Conservation (phyloP, 2,797 vertebrate species). For the Dendrocincla fuliginosa region DNA sequence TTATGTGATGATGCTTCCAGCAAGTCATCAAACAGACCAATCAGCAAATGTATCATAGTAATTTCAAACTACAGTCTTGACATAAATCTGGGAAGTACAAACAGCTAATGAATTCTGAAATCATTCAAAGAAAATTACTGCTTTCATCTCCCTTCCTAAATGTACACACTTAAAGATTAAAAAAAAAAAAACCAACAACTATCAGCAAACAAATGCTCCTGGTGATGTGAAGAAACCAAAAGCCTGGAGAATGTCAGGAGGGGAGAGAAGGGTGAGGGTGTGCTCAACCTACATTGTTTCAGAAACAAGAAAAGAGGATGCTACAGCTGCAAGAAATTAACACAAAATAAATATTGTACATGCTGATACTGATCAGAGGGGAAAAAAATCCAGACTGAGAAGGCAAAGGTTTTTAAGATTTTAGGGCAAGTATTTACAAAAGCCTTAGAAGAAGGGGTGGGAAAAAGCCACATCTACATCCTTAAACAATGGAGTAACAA, state of each 20-base stretch:
- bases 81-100: not conserved
- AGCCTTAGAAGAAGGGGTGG: not conserved
- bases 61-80: not conserved
- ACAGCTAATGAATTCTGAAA: not conserved
- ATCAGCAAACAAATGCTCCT: not conserved
- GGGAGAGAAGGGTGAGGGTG: fast-evolving
- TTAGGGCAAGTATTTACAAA: not conserved
- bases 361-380: not conserved
- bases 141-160: not conserved
- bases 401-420: not conserved
- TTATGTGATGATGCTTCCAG: not conserved
- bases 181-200: not conserved
- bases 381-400: not conserved
- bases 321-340: not conserved
- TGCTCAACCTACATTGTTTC: not conserved
- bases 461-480: fast-evolving
- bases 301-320: not conserved
- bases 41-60: not conserved
- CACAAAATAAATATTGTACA: not conserved
- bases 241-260: not conserved
- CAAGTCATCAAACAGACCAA: not conserved
- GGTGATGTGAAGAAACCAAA: not conserved
- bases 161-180: not conserved
- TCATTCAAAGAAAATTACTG: not conserved
- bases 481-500: not conserved